phyloP scores from a whole-genome alignment of 2,113 vertebrate genomes.

The Forbesichthys papilliferus region DNA sequence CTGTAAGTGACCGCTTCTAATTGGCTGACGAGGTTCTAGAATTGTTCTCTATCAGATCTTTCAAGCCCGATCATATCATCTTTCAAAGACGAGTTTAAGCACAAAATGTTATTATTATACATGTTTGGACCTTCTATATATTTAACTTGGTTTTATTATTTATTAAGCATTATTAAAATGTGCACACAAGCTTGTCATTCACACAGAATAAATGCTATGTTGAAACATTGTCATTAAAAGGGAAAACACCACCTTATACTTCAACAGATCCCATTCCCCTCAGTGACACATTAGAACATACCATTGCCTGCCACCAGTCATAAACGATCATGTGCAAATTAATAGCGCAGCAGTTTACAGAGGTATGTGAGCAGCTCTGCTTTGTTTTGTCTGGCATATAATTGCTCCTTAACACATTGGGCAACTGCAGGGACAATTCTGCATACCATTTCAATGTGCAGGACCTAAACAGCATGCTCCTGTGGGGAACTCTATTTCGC shows the following conservation, averaged over 20 bases:
- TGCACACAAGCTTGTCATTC: background rate
- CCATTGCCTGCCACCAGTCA: background rate
- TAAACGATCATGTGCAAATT: conserved; percentile 12
- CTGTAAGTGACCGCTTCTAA: conserved; percentile 1
- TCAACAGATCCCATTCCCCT: conserved; percentile 27
- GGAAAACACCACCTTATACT: conserved; percentile 15
- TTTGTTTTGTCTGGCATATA: conserved; percentile 14
- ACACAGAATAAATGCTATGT: conserved; percentile 24
- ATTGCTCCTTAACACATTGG: conserved; percentile 1
- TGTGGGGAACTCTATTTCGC: background rate
- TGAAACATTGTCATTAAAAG: conserved; percentile 38
- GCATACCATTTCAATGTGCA: background rate
- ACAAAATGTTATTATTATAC: too few species aligned
- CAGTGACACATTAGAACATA: conserved; percentile 32
- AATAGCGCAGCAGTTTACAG: background rate
- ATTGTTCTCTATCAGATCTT: background rate
- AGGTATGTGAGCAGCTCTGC: conserved; percentile 18
- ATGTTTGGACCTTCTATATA: too few species aligned
- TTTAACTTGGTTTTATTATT: too few species aligned
- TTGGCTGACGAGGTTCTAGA: conserved; percentile 6
- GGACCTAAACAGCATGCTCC: background rate
- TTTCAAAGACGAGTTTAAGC: too few species aligned
- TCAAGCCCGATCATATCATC: too few species aligned
- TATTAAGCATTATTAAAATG: too few species aligned
- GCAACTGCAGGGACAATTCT: background rate